These are phyloP conservation scores for Carapus acus DNA, from an alignment of 2,797 vertebrate species.

Conservation along the genomic window DNA sequence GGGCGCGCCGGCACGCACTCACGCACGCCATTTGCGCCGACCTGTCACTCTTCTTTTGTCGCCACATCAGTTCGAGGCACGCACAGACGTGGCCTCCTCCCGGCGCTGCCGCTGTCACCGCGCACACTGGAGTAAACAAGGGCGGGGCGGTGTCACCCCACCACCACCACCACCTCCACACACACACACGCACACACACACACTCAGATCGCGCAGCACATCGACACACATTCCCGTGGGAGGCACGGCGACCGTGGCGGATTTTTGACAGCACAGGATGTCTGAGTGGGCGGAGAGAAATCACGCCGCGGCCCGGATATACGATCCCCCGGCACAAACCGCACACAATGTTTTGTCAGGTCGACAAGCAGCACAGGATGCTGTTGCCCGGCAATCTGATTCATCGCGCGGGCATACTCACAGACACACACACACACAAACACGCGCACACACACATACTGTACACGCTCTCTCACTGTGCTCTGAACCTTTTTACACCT, in stretches of 20 bases:
- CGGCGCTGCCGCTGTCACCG: conserved; percentile 47
- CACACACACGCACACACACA: conserved; percentile 13
- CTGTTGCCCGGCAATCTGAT: conserved; percentile 7
- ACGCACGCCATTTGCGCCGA: conserved; percentile 83
- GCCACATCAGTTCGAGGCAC: conserved; percentile 48
- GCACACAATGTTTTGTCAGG: conserved; percentile 8
- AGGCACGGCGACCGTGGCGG: conserved; percentile 3
- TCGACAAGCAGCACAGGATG: not conserved
- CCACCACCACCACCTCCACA: not conserved
- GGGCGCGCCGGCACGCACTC: no score
- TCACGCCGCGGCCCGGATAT: conserved; percentile 21
- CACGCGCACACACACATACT: no score
- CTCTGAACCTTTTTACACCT: conserved; percentile 27
- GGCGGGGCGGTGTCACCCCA: conserved; percentile 33
- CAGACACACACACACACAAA: not conserved
- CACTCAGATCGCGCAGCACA: conserved; percentile 20
- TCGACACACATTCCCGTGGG: conserved; percentile 17
- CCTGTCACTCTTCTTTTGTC: conserved; percentile 76
- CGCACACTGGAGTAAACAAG: conserved; percentile 49
- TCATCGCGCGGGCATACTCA: no score
- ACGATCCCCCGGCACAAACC: conserved; percentile 5
- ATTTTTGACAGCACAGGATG: conserved; percentile 21
- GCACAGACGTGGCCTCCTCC: conserved; percentile 53
- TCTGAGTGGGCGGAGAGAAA: conserved; percentile 33
- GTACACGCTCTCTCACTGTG: conserved; percentile 8